A percentile compares a stretch with the other conserved stretches of the same genome.
phyloP scores from a whole-genome alignment of 1,140 invertebrate species.

The Oncopeltus fasciatus region DNA sequence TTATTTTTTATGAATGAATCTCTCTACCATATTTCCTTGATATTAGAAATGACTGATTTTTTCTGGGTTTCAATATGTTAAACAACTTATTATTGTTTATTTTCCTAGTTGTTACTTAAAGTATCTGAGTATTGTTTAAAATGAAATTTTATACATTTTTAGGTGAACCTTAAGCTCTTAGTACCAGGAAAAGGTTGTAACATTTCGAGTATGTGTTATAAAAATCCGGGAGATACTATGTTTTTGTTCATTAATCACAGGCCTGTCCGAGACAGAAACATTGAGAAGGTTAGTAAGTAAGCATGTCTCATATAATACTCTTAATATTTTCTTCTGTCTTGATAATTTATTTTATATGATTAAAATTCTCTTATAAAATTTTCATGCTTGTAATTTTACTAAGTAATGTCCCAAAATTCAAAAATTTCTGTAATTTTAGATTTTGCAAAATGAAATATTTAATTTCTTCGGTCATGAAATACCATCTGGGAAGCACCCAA shows the following conservation, averaged over 20 bases:
- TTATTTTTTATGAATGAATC: too few relatives aligned
- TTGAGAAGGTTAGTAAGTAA: slow-evolving; percentile 24
- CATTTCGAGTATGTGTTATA: slow-evolving; percentile 27
- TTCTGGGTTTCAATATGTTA: too few relatives aligned
- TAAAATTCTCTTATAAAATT: too few relatives aligned
- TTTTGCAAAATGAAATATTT: slow-evolving; percentile 20
- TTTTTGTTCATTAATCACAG: slow-evolving; percentile 41
- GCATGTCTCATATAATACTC: too few relatives aligned
- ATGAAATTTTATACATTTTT: slow-evolving; percentile 8
- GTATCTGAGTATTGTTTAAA: not conserved
- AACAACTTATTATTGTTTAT: too few relatives aligned
- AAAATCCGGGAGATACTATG: slow-evolving; percentile 26
- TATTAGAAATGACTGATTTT: too few relatives aligned
- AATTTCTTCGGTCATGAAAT: slow-evolving; percentile 24
- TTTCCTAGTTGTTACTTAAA: not conserved
- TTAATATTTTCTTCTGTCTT: too few relatives aligned
- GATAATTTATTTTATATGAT: too few relatives aligned
- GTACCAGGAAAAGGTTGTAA: slow-evolving; percentile 33
- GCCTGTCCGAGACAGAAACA: slow-evolving; percentile 38
- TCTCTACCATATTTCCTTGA: too few relatives aligned
- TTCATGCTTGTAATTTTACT: too few relatives aligned
- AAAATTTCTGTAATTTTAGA: slow-evolving; percentile 15
- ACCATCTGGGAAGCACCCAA: slow-evolving; percentile 29
- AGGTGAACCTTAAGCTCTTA: slow-evolving; percentile 34
- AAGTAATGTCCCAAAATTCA: too few relatives aligned